These are phyloP conservation scores for Palloptera scutellata DNA, from an alignment of 2,888 invertebrate genomes.

Conservation along the genomic window DNA sequence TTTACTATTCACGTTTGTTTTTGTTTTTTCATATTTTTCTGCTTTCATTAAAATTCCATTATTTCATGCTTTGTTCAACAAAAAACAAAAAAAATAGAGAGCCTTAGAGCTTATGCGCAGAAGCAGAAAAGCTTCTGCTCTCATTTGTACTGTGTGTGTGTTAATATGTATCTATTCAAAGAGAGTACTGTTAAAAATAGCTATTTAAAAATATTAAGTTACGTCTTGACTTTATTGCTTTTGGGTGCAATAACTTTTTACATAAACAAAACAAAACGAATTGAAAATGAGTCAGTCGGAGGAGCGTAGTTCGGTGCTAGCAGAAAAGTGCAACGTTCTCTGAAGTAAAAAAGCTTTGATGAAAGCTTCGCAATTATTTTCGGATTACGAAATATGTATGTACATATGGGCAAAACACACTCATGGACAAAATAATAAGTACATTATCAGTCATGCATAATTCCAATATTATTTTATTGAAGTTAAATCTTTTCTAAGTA, in stretches of 20 bases:
- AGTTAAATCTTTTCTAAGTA: no score
- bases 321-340: not conserved
- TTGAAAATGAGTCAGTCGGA: not conserved
- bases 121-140: constrained; percentile 5
- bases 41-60: no score
- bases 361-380: constrained; percentile 4
- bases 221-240: constrained; percentile 6
- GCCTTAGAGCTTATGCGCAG: no score
- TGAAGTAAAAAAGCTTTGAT: not conserved
- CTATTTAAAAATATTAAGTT: not conserved
- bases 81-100: not conserved
- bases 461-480: no score
- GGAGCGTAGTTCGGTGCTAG: not conserved
- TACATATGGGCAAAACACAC: no score
- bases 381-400: no score
- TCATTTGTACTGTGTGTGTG: not conserved
- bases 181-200: not conserved
- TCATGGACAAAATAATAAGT: no score
- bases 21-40: no score
- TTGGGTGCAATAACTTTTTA: constrained; percentile 36
- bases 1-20: not conserved
- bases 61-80: no score
- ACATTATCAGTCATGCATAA: no score
- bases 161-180: no score
- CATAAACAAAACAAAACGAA: constrained; percentile 32